Evolutionary conservation across 2,113 vertebrate genomes (phyloP).

Genomic region (Rousettus leschenaultii): DNA sequence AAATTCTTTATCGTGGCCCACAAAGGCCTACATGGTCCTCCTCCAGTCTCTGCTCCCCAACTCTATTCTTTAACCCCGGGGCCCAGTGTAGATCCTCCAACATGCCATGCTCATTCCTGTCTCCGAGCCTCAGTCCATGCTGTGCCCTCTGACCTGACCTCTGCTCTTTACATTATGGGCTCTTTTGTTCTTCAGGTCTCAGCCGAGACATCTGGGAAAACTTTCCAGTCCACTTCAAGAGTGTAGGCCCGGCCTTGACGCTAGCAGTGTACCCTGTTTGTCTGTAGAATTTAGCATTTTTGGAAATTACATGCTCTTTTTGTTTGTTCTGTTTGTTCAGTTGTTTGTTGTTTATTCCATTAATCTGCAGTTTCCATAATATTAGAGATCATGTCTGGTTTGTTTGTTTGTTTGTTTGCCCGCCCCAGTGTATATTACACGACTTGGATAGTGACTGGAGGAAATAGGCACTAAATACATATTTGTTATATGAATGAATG

Average conservation of each 20-base stretch:
- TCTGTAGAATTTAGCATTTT: neutral
- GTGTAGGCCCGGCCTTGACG: neutral
- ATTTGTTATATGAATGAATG: neutral
- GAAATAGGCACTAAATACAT: neutral
- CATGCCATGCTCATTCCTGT: no score
- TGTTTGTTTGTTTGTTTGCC: neutral
- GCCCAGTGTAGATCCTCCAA: no score
- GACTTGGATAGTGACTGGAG: neutral
- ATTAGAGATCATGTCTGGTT: neutral
- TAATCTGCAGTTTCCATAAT: neutral
- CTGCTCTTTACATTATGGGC: neutral
- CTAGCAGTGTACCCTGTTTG: neutral
- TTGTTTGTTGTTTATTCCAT: neutral
- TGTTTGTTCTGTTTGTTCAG: neutral
- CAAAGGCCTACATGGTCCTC: neutral
- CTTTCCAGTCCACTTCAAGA: neutral
- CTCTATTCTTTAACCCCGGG: neutral
- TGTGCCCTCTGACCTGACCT: neutral
- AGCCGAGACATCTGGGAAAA: neutral
- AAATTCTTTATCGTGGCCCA: no score
- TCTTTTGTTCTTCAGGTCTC: neutral
- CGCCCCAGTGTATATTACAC: neutral
- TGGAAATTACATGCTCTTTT: neutral
- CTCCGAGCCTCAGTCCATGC: neutral
- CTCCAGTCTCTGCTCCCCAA: neutral